Evolutionary conservation across 2,797 vertebrate species (phyloP).

Genomic region (Muraenolepis orangiensis): DNA sequence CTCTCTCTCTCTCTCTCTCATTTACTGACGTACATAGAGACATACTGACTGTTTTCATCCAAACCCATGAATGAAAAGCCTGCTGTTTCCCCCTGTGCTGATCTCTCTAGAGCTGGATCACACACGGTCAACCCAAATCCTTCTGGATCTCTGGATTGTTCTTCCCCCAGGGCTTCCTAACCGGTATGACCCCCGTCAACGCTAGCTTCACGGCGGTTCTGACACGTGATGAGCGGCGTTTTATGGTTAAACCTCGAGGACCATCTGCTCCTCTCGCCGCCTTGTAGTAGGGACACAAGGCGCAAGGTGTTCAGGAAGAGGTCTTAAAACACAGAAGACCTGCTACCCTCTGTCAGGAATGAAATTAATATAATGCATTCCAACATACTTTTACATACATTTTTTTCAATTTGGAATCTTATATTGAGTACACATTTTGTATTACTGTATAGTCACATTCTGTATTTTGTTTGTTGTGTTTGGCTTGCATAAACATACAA

Average conservation of each 20-base stretch:
- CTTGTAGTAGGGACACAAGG: background rate
- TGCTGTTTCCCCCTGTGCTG: background rate
- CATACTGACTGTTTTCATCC: too few species aligned
- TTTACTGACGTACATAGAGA: too few species aligned
- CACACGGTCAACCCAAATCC: conserved; percentile 74
- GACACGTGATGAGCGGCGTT: background rate
- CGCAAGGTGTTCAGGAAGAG: background rate
- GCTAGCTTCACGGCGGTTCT: background rate
- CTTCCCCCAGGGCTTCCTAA: conserved; percentile 83
- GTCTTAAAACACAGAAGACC: too few species aligned
- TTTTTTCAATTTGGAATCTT: background rate
- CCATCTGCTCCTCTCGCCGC: background rate
- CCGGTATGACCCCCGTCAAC: conserved; percentile 57
- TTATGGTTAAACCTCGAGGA: background rate
- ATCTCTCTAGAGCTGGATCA: conserved; percentile 70
- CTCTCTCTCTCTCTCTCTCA: too few species aligned
- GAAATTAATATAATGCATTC: too few species aligned
- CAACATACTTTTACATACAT: too few species aligned
- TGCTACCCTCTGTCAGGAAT: too few species aligned
- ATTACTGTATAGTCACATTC: background rate
- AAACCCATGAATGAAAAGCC: too few species aligned
- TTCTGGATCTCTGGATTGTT: conserved; percentile 83
- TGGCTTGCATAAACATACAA: background rate
- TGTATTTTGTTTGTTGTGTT: background rate
- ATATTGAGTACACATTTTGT: background rate